Conservation (phyloP, 2,797 vertebrate genomes). For the Propithecus deckenii region DNA sequence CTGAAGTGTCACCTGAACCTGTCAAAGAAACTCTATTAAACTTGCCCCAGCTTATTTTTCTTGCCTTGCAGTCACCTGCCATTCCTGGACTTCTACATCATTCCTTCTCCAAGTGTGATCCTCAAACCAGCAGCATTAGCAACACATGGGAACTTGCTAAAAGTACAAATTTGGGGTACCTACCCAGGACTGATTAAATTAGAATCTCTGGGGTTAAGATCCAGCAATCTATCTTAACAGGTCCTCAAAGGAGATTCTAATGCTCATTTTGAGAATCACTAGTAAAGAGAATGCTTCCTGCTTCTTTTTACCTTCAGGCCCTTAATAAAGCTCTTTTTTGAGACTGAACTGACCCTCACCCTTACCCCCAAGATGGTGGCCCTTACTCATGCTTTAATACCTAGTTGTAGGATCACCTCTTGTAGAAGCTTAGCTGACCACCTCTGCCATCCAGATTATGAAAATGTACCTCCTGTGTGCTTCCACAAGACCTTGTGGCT, state of each 20-base stretch:
- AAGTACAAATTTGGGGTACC: not conserved
- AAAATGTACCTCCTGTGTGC: not conserved
- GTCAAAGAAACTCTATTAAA: not conserved
- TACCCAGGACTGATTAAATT: not conserved
- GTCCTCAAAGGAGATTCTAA: not conserved
- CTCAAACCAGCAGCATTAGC: not conserved
- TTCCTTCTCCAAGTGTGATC: not conserved
- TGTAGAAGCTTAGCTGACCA: not conserved
- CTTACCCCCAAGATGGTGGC: not conserved
- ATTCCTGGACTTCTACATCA: not conserved
- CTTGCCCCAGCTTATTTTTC: not conserved
- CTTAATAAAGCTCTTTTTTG: not conserved
- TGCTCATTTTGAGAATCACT: not conserved
- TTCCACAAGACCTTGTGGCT: not conserved
- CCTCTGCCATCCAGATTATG: not conserved
- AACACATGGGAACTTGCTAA: not conserved
- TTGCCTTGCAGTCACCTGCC: not conserved
- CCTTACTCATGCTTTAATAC: too few species aligned
- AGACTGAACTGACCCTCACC: not conserved
- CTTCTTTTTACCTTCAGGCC: not conserved
- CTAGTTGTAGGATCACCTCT: not conserved
- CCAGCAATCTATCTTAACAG: not conserved
- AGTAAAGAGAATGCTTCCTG: not conserved
- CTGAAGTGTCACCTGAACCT: not conserved
- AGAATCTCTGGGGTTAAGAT: not conserved